Base-by-base conservation (phyloP, 2,113 vertebrate species). In the Penelope pileata region DNA sequence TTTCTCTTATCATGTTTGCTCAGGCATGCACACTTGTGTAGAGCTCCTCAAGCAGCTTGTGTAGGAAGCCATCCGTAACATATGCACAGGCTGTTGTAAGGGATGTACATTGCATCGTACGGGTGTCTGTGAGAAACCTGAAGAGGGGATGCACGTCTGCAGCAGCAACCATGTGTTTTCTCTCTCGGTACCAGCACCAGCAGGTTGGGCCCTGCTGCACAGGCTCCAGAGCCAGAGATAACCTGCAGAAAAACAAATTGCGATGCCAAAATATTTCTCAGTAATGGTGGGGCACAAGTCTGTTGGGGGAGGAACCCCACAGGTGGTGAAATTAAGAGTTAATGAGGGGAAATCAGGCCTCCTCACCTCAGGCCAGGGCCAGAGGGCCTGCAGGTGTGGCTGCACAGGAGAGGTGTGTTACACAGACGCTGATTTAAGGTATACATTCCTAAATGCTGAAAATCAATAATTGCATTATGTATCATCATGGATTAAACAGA, bases 201-300 rank as follows among this genome's bases (percentile, higher is more conserved):
- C 1, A 5, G 97, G 84, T 66, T 87, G 54, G 8, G 97, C 96
- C 54, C 95, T 96, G 42, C 86, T 16, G 8, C 95, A 82, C 42
- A 98, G 96, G 30, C 80, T 98, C 98, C 98, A 98, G 94, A 98
- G 98, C 95, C 93, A 89, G 84, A 98, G 64, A 43, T 86, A 97
- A 73, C 97, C 97, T 96, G 63, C 13, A 51, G 21, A 51, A 92
- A 85, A 68, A 34, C 59, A 77, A 91, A 56, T 4, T 1, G 17
- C 23, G 48, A 18, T 22, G 22, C 16, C 56, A 79, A 76, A 87
- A 7, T 12, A 23, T 40, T 70, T 82, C 47, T 81, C 9, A 68
- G 11, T 50, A 63, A 30, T 1, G 9, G 24, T 27, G 58, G 73
- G 81, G 83, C 0, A 0, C 12, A 53, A 67, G 13, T 23, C 29